phyloP scores from a whole-genome alignment of 2,113 vertebrate species.

The Corythoichthys haematopterus region DNA sequence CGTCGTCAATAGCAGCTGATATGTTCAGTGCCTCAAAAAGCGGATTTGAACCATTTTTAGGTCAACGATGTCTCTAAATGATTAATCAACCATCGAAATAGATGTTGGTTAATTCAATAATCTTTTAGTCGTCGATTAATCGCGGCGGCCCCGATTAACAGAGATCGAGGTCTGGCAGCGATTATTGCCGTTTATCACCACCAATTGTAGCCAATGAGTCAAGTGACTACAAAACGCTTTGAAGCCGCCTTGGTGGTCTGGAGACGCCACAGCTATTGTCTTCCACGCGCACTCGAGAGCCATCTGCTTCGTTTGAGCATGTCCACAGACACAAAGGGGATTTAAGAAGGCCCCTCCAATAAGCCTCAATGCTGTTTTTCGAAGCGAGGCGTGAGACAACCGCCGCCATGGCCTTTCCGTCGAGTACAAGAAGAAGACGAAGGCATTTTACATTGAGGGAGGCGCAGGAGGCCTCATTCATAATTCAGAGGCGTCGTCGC shows the following conservation, averaged over 20 bases:
- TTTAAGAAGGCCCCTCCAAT: constrained; percentile 9
- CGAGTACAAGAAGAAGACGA: constrained; percentile 17
- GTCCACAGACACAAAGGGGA: constrained; percentile 32
- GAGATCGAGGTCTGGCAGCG: too few relatives aligned
- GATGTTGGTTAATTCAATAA: too few relatives aligned
- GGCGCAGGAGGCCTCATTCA: constrained; percentile 64
- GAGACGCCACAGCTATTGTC: constrained; percentile 13
- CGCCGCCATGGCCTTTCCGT: background rate
- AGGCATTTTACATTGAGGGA: constrained; percentile 38
- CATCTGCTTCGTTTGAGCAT: constrained; percentile 23
- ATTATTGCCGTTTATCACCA: too few relatives aligned
- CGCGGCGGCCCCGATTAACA: too few relatives aligned
- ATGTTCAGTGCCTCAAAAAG: too few relatives aligned
- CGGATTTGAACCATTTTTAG: too few relatives aligned
- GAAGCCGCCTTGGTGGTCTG: background rate
- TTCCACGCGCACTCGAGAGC: constrained; percentile 29
- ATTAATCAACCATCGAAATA: too few relatives aligned
- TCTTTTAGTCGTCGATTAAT: too few relatives aligned
- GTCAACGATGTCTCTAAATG: too few relatives aligned
- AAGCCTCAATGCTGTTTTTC: constrained; percentile 9
- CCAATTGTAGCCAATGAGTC: too few relatives aligned
- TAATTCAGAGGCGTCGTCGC: constrained; percentile 66
- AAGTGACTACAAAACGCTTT: background rate
- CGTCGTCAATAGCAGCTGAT: too few relatives aligned
- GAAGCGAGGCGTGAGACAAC: background rate